Evolutionary conservation across 2,888 invertebrate species (phyloP), one percentile per base, ranked within the genome.

Genomic region (Smittia sp.): DNA sequence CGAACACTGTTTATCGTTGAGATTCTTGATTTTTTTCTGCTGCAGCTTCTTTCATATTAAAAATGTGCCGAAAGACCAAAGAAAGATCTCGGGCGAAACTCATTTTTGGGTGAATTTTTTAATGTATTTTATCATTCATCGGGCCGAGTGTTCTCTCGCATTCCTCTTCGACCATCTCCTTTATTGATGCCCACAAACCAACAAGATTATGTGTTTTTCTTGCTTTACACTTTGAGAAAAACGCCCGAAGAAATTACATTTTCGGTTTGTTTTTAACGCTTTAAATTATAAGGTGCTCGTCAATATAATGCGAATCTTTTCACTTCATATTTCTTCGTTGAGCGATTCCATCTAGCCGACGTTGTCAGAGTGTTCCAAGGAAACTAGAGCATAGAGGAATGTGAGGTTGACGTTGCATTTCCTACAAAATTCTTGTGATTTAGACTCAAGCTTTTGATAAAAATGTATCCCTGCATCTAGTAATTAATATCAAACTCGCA

Each of bases 201-300:
- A 63, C 63, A 63, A 27, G 63, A 58, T 58, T n/a, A 20, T 58
- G 58, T 9, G 24, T 22, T 58, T 54, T 58, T 58, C 24, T 46
- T 58, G n/a, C 18, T 63, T 63, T 63, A 63, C 63, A 63, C 63
- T 25, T 63, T 25, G 24, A 63, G 22, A 18, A 58, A n/a, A 38
- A 7, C 15, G 72, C 72, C 72, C 62, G 24, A 4, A 20, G 52
- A 62, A 72, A 62, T 72, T 72, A 54, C 58, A 38, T 72, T 72
- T 72, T 72, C 72, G 72, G 72, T 72, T 72, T 72, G 72, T 72
- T 72, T 69, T 72, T 72, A 72, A 62, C 72, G 72, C 72, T 72
- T 72, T 38, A 72, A 72, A 72, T 72, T 72, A 72, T 72, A 72
- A 72, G 72, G 72, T 72, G 72, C 38, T 62, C 62, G 72, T 72